Evolutionary conservation across 2,888 invertebrate species (phyloP).

Genomic region (Lydus trimaculatus): DNA sequence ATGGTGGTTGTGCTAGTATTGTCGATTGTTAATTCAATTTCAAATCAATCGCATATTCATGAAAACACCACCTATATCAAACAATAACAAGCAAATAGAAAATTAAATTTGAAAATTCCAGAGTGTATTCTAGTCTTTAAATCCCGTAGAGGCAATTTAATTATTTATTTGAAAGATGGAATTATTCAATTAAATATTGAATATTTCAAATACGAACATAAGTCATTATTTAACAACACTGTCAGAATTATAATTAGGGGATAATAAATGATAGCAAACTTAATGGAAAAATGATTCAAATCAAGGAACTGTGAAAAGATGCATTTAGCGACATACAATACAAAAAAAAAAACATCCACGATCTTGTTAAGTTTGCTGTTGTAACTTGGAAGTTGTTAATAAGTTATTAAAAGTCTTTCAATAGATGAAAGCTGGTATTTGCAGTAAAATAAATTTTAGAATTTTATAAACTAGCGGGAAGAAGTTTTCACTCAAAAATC

Average conservation of each 20-base stretch:
- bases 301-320: not conserved
- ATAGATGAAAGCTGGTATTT: not conserved
- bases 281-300: conserved; percentile 1
- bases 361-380: not conserved
- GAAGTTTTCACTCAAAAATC: not conserved
- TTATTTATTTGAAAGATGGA: not conserved
- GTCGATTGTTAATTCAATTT: not conserved
- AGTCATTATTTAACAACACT: not conserved
- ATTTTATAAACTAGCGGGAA: not conserved
- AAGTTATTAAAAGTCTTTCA: not conserved
- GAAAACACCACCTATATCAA: not conserved
- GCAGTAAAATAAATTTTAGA: not conserved
- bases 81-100: not conserved
- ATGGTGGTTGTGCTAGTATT: not conserved
- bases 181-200: conserved; percentile 6
- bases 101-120: not conserved
- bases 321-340: not conserved
- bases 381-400: not conserved
- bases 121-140: not conserved
- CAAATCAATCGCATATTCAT: conserved; percentile 9
- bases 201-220: not conserved
- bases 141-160: not conserved
- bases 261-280: not conserved
- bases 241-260: conserved; percentile 5
- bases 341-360: not conserved